phyloP scores from a whole-genome alignment of 2,888 invertebrate genomes.

The Odontothrips loti region DNA sequence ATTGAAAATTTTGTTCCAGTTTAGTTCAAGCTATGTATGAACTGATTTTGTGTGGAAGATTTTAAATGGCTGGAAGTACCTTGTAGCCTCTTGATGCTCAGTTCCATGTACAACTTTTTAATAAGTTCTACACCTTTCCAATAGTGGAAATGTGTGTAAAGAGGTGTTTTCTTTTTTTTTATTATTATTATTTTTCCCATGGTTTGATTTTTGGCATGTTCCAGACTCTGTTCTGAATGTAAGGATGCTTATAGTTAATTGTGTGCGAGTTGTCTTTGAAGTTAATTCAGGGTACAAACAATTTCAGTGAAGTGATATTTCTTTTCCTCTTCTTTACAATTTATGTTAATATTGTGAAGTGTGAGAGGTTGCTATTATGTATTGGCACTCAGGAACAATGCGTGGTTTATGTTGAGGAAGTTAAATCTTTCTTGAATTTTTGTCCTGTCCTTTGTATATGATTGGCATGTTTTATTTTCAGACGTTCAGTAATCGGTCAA shows the following conservation, averaged over 20 bases:
- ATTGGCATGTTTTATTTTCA: not conserved
- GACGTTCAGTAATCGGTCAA: not conserved
- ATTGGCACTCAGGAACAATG: not conserved
- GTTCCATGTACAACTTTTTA: no score
- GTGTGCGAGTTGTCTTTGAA: not conserved
- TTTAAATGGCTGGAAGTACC: no score
- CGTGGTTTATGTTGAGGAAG: not conserved
- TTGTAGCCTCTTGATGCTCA: no score
- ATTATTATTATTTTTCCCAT: no score
- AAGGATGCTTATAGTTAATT: not conserved
- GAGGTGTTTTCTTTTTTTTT: no score
- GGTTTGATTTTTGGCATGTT: no score
- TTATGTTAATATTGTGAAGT: not conserved
- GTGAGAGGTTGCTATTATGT: not conserved
- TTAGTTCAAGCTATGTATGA: no score
- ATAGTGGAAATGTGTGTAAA: no score
- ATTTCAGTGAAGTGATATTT: not conserved
- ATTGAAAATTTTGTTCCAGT: no score
- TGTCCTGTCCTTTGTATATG: not conserved
- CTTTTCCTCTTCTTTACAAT: not conserved
- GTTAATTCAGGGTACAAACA: conserved; percentile 8
- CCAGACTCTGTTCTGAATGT: no score
- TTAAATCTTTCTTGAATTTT: not conserved
- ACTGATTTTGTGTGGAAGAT: no score
- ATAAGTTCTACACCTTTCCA: no score